These are phyloP conservation scores for Pristionchus arcanus DNA, from an alignment of 2,888 invertebrate species.

Conservation along the genomic window DNA sequence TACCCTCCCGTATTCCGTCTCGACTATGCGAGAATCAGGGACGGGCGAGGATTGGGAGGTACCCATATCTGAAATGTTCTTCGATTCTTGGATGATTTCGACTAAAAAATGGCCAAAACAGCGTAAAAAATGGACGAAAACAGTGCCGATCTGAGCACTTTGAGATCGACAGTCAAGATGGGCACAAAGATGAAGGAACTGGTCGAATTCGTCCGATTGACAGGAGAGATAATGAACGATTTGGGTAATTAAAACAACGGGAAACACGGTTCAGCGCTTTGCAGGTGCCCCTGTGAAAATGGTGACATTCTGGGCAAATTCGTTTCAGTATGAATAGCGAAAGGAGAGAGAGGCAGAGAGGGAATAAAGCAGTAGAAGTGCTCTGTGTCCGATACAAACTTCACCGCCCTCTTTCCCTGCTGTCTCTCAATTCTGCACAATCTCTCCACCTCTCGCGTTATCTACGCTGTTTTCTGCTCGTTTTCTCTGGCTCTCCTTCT, in stretches of 20 bases:
- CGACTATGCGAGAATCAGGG: background rate
- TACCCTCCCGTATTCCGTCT: slow-evolving; percentile 14
- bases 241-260: background rate
- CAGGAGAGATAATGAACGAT: background rate
- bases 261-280: background rate
- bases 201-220: background rate
- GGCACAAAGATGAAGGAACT: background rate
- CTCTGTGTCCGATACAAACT: slow-evolving; percentile 8
- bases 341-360: background rate
- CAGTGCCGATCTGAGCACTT: too few relatives aligned
- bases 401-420: background rate
- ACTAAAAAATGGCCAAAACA: background rate
- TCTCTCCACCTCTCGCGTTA: slow-evolving; percentile 21
- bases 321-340: background rate
- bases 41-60: background rate
- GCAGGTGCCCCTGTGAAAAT: too few relatives aligned
- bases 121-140: background rate
- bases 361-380: slow-evolving; percentile 28
- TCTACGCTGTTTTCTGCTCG: slow-evolving; percentile 2
- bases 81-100: too few relatives aligned
- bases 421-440: background rate
- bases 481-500: background rate
- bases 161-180: background rate
- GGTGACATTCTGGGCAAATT: too few relatives aligned
- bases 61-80: background rate